Evolutionary conservation across 1,140 invertebrate genomes (phyloP), one percentile per base, ranked within the genome.

Genomic region (Sitobion miscanthi): DNA sequence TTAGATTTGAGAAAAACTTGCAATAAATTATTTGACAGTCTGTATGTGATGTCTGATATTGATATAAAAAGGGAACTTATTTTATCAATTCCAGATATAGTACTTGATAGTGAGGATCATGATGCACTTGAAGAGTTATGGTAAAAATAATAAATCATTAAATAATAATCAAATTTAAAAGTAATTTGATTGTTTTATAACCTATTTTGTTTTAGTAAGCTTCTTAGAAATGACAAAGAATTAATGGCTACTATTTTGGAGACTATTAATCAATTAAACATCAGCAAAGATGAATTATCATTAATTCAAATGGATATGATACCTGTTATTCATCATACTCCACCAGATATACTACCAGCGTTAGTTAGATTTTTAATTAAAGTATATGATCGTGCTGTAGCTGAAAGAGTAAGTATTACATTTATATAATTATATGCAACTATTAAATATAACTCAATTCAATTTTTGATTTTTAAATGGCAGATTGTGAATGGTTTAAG

Each of bases 291-390:
- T 45, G 93, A 94, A 52, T 86, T 93, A 35, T 62, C 90, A 30
- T 90, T 94, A 9, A 93, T 94, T 42, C 93, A 94, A 91, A 88
- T 92, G 4, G 82, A 85, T 49, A 92, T 94, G 54, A 93, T 94
- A 38, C 85, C 91, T 52, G 90, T 91, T 30, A 90, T 94, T 49
- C 90, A 91, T 86, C 91, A 90, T 89, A 90, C 93, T 30, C 94
- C 93, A 30, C 77, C 89, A 23, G 94, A 94, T 35, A 94, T 86
- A 88, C 85, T 94, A 25, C 94, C 94, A 38, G 93, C 93, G 45
- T 94, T 94, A 62, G 93, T 94, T 20, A 94, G 93, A 88, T 94
- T 94, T 93, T 93, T 94, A 30, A 91, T 94, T 49, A 92, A 93
- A 47, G 82, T 93, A 20, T 35, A 93, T 69, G 94, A 94, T 87